Conservation (phyloP, 2,888 invertebrate species). For the Desoria tigrina region DNA sequence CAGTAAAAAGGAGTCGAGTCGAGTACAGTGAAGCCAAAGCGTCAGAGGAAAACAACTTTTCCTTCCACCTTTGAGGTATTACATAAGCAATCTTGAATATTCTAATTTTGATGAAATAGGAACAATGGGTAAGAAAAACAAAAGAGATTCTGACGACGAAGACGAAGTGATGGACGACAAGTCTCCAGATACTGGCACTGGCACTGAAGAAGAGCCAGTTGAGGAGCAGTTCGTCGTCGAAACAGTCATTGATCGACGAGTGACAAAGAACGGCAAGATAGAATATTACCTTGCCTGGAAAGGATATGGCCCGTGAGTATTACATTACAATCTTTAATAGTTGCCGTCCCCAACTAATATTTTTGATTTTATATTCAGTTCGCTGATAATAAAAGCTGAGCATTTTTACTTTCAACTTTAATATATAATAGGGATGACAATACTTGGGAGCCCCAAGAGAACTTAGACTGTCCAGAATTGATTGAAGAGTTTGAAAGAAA, state of each 20-base stretch:
- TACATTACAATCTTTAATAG: too few species aligned
- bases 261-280: slow-evolving; percentile 68
- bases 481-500: slow-evolving; percentile 79
- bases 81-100: too few species aligned
- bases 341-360: too few species aligned
- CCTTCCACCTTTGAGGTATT: too few species aligned
- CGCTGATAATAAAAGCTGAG: neutral
- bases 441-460: slow-evolving; percentile 94
- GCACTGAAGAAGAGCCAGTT: slow-evolving; percentile 55
- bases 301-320: slow-evolving; percentile 61
- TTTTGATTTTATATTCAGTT: neutral
- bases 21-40: too few species aligned
- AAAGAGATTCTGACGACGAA: slow-evolving; percentile 2
- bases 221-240: slow-evolving; percentile 88
- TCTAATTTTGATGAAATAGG: too few species aligned
- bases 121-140: slow-evolving; percentile 14
- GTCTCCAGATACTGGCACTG: slow-evolving; percentile 36
- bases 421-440: slow-evolving; percentile 69
- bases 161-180: slow-evolving; percentile 13
- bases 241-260: slow-evolving; percentile 81
- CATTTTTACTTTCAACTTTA: neutral
- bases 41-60: too few species aligned
- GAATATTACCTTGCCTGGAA: slow-evolving; percentile 69
- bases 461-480: slow-evolving; percentile 85
- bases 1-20: too few species aligned